Base-by-base conservation (phyloP, 2,797 vertebrate genomes). In the Gastrophryne carolinensis region DNA sequence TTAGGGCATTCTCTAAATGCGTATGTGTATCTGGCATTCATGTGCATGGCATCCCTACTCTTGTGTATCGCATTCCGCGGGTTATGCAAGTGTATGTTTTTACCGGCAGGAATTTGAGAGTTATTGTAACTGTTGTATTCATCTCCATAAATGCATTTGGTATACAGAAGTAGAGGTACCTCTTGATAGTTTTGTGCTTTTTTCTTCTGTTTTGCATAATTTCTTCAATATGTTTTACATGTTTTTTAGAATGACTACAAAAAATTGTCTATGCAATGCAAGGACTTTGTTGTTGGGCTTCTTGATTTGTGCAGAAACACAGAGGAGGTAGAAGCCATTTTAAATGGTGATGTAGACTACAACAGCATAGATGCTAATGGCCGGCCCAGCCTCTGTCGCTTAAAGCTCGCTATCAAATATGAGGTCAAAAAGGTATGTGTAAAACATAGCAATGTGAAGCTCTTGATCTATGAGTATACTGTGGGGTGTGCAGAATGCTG, bases 371-470 rank as follows among this genome's bases (percentile, higher is more conserved):
- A 92, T 2, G 83, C 50, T 0, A 88, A 90, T 5, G 87, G 84
- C 3, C 95, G 95, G 5, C 95, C 95, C 13, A 94, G 93, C 63
- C 94, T 99, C 78, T 93, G 93, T 35, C 92, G 95, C 6, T 90
- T 99, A 84, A 98, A 99, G 86, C 91, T 98, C 0, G 98, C 98
- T 82, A 98, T 99, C 85, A 99, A 98, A 80, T 99, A 98, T 1
- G 97, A 99, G 79, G 91, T 99, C 1, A 99, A 99, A 90, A 99
- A 98, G 92, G 98, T 99, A 85, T 90, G 92, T 26, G 62, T 1
- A 53, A 29, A 5, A 17, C 29, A 24, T 12, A 47, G 21, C 17
- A 17, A 8, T 41, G 39, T 47, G 44, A 8, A 47, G 19, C n/a
- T 21, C 17, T 8, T 19, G 2, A 8, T 47, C n/a, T n/a, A n/a